These are phyloP conservation scores for Leguminivora glycinivorella DNA, from an alignment of 1,140 invertebrate species.

Conservation along the genomic window DNA sequence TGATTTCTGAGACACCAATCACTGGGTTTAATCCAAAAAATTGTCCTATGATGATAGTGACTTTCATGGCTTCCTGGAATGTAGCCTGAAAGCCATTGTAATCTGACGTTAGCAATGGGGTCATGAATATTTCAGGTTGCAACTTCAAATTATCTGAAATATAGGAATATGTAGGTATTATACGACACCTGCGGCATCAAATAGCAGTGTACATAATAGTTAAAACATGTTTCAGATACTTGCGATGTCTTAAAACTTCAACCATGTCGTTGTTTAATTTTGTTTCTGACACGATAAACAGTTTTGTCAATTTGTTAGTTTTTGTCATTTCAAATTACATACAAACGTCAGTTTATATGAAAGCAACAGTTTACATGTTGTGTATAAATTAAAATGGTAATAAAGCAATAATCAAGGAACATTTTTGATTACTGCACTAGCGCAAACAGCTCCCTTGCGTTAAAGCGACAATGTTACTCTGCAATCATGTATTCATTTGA, in stretches of 20 bases:
- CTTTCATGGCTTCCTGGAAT: slow-evolving; percentile 29
- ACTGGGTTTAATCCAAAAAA: slow-evolving; percentile 30
- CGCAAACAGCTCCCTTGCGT: neutral
- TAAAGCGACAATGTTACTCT: slow-evolving; percentile 13
- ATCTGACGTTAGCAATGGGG: neutral
- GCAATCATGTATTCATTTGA: slow-evolving; percentile 9
- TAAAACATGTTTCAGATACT: neutral
- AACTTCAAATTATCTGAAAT: slow-evolving; percentile 23
- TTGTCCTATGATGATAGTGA: slow-evolving; percentile 24
- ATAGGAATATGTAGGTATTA: neutral
- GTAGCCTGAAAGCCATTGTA: slow-evolving; percentile 11
- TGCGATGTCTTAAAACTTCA: neutral
- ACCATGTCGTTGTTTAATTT: slow-evolving; percentile 7
- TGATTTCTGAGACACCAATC: neutral
- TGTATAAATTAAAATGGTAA: neutral
- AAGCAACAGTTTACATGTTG: neutral
- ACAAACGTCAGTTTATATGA: neutral
- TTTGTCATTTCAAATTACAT: neutral
- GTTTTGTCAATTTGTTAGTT: neutral
- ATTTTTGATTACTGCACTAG: neutral
- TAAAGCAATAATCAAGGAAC: too few relatives aligned
- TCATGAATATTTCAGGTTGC: slow-evolving; percentile 13
- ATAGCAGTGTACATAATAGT: neutral
- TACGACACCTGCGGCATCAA: neutral
- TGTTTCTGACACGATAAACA: slow-evolving; percentile 3